phyloP scores from a whole-genome alignment of 1,140 invertebrate species.

The Bombyx mandarina region DNA sequence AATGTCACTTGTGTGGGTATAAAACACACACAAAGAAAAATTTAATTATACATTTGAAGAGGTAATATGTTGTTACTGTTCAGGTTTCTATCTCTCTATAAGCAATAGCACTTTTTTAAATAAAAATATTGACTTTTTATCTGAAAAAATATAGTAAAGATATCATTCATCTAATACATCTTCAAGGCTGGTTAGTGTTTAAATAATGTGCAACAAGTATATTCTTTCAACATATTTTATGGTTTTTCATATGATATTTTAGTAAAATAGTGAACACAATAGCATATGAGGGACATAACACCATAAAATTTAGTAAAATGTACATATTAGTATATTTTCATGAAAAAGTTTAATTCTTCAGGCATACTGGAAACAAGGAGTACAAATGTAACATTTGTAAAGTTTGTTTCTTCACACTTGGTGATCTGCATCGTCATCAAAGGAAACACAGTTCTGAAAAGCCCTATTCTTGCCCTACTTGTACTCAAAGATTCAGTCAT shows the following conservation, averaged over 20 bases:
- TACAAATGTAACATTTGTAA: conserved; percentile 58
- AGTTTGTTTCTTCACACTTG: conserved; percentile 49
- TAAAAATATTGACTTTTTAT: too few species aligned
- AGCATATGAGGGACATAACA: too few species aligned
- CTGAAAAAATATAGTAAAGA: too few species aligned
- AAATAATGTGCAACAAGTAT: too few species aligned
- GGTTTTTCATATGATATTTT: too few species aligned
- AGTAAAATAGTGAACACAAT: too few species aligned
- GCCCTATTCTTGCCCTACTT: conserved; percentile 72
- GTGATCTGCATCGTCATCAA: conserved; percentile 58
- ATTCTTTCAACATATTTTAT: too few species aligned
- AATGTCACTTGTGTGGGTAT: conserved; percentile 66
- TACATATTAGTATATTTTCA: conserved; percentile 17
- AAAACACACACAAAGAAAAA: conserved; percentile 65
- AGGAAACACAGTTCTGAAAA: conserved; percentile 72
- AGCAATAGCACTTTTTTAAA: not conserved
- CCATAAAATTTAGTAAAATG: not conserved
- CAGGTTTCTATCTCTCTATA: conserved; percentile 2
- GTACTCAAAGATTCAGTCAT: conserved; percentile 66
- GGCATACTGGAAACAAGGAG: conserved; percentile 58
- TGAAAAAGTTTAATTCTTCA: conserved; percentile 9
- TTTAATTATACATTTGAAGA: conserved; percentile 59
- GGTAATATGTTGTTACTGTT: conserved; percentile 26
- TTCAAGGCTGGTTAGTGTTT: too few species aligned
- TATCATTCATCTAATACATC: too few species aligned